A percentile compares a stretch with the other conserved stretches of the same genome.
Evolutionary conservation across 2,113 vertebrate genomes (phyloP).

Genomic region (Pandion haliaetus): DNA sequence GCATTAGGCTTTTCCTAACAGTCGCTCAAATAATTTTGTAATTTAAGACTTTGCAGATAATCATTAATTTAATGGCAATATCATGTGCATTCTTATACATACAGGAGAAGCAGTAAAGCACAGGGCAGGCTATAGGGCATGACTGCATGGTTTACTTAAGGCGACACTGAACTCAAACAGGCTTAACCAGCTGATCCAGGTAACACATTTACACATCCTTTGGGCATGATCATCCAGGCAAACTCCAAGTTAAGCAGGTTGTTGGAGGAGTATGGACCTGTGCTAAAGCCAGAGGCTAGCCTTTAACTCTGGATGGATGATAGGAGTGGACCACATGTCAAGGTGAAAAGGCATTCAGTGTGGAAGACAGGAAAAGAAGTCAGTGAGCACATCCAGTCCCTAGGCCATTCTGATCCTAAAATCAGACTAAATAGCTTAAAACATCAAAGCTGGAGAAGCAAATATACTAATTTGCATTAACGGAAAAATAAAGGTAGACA

Average conservation of each 20-base stretch:
- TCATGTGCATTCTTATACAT: background rate
- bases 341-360: background rate
- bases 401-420: background rate
- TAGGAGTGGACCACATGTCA: background rate
- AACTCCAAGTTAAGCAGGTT: background rate
- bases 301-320: background rate
- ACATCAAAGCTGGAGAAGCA: background rate
- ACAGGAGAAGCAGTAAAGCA: background rate
- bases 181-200: background rate
- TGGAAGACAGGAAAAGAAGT: background rate
- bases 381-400: background rate
- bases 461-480: background rate
- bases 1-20: background rate
- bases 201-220: background rate
- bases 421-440: background rate
- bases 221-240: background rate
- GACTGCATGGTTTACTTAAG: background rate
- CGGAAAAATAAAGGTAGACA: background rate
- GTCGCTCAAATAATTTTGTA: background rate
- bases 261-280: background rate
- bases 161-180: background rate
- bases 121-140: background rate
- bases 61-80: background rate
- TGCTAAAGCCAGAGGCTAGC: background rate
- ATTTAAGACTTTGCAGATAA: background rate